These are phyloP conservation scores for Elgonia sp. DNA, from an alignment of 2,888 invertebrate genomes.

Conservation along the genomic window DNA sequence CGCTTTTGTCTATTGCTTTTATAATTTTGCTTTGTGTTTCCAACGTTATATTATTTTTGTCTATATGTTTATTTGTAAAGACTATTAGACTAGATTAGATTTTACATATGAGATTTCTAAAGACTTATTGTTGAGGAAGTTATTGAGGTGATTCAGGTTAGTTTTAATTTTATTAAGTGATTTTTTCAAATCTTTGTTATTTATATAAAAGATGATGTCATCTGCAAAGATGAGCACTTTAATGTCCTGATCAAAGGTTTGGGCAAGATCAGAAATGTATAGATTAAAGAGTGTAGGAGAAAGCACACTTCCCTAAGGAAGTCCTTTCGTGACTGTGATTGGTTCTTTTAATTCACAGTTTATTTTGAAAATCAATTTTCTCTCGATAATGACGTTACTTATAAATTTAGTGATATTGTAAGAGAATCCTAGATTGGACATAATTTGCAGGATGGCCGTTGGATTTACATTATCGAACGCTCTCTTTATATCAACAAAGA, in stretches of 20 bases:
- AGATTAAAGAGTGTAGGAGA: background rate
- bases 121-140: too few relatives aligned
- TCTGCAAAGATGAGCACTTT: background rate
- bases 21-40: too few relatives aligned
- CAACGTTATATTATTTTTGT: too few relatives aligned
- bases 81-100: too few relatives aligned
- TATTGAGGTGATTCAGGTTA: too few relatives aligned
- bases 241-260: background rate
- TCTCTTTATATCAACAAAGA: slow-evolving; percentile 19
- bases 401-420: background rate
- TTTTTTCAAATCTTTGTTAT: too few relatives aligned
- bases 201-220: background rate
- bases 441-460: background rate
- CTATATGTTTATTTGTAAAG: too few relatives aligned
- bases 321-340: background rate
- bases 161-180: too few relatives aligned
- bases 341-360: background rate
- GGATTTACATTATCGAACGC: slow-evolving; percentile 44
- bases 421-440: background rate
- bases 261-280: background rate
- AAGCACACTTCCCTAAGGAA: background rate
- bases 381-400: background rate
- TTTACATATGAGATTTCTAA: too few relatives aligned
- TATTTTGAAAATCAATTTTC: background rate
- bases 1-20: too few relatives aligned